Conservation (phyloP, 2,113 vertebrate species). For the Phodopus roborovskii region DNA sequence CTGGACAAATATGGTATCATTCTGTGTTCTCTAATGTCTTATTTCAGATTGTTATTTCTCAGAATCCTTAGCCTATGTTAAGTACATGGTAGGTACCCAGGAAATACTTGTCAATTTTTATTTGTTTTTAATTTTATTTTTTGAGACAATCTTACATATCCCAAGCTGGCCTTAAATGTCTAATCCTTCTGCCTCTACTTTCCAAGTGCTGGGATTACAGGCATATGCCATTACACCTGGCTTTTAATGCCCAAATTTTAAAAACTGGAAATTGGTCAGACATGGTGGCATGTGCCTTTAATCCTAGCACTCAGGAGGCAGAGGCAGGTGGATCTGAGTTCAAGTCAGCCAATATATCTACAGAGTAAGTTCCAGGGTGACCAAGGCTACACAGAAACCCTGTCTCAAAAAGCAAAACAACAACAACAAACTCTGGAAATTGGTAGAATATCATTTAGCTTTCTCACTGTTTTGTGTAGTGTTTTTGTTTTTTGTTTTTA, state of each 20-base stretch:
- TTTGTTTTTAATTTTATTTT: background rate
- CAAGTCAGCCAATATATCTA: background rate
- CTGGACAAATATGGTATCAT: background rate
- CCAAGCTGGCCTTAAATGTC: background rate
- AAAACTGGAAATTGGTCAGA: background rate
- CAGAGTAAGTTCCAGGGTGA: background rate
- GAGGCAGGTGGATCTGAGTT: background rate
- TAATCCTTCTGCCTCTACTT: background rate
- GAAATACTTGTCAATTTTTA: background rate
- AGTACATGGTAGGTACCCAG: background rate
- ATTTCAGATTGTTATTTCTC: conserved; percentile 46
- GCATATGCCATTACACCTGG: background rate
- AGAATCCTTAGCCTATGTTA: background rate
- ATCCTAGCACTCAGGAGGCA: background rate
- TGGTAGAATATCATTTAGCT: background rate
- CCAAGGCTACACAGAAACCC: background rate
- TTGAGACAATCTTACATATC: background rate
- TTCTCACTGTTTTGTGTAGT: background rate
- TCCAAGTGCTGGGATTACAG: background rate
- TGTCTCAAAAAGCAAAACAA: background rate
- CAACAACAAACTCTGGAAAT: background rate
- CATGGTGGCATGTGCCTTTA: background rate
- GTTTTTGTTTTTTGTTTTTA: background rate
- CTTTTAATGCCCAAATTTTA: background rate
- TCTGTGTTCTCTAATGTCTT: conserved; percentile 22